These are phyloP conservation scores for Lichenostomus cassidix DNA, from an alignment of 2,113 vertebrate species.

Conservation along the genomic window DNA sequence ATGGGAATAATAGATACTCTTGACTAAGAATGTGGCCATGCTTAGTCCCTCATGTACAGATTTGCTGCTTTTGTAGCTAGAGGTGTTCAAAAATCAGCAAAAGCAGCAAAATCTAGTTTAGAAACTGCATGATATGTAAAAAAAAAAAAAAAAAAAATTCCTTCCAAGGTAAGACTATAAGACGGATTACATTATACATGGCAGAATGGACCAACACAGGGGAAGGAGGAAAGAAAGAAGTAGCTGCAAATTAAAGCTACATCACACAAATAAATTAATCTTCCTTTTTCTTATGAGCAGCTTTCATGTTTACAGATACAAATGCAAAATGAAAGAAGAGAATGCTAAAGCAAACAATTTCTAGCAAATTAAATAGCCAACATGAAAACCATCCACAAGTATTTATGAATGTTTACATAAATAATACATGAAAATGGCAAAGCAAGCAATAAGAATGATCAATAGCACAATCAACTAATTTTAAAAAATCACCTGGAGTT, in stretches of 20 bases:
- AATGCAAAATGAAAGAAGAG: neutral
- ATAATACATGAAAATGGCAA: neutral
- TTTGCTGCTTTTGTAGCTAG: neutral
- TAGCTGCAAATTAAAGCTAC: neutral
- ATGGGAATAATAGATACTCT: neutral
- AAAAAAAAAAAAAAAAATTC: neutral
- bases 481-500: neutral
- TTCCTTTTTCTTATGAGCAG: neutral
- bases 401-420: neutral
- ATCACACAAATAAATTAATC: neutral
- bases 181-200: neutral
- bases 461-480: neutral
- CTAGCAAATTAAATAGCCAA: neutral
- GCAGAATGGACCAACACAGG: neutral
- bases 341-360: neutral
- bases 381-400: neutral
- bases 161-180: neutral
- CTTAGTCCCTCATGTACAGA: neutral
- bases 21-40: neutral
- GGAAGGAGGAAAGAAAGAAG: neutral
- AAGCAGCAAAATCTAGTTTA: neutral
- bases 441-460: neutral
- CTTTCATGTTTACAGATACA: neutral
- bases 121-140: neutral
- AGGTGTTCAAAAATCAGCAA: neutral